A percentile compares a stretch with the other conserved stretches of the same genome.
phyloP scores from a whole-genome alignment of 2,797 vertebrate species.

The Pogoniulus pusillus region DNA sequence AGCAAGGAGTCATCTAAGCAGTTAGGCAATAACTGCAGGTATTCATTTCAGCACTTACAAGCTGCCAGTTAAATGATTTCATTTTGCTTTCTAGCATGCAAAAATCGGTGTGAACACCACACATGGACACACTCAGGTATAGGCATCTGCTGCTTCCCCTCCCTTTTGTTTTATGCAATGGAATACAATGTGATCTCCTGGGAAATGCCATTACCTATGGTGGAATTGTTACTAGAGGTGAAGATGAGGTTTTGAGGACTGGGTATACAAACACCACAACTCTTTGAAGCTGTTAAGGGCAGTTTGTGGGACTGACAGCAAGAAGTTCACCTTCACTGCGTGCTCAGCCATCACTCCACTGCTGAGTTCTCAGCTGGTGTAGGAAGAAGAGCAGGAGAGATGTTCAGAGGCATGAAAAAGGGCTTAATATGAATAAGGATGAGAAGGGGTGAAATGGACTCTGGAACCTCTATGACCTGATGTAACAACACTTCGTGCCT shows the following conservation, averaged over 20 bases:
- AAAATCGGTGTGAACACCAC: background rate
- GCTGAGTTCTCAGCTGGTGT: background rate
- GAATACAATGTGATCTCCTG: background rate
- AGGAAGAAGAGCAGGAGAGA: slow-evolving; percentile 8
- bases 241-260: background rate
- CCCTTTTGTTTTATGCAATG: background rate
- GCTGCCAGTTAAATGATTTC: background rate
- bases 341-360: background rate
- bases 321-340: background rate
- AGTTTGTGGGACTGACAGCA: background rate
- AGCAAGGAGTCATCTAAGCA: background rate
- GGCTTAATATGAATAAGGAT: slow-evolving; percentile 7
- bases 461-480: slow-evolving; percentile 32
- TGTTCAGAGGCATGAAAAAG: slow-evolving; percentile 25
- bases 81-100: background rate
- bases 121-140: background rate
- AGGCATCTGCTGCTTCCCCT: background rate
- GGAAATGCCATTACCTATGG: background rate
- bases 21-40: background rate
- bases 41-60: background rate
- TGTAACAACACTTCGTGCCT: slow-evolving; percentile 11
- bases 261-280: background rate
- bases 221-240: background rate
- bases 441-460: slow-evolving; percentile 26
- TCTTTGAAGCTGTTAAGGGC: background rate